Percentiles rank a stretch among this genome's conserved stretches.
Conservation (phyloP, 2,113 vertebrate genomes). For the Oenanthe melanoleuca region DNA sequence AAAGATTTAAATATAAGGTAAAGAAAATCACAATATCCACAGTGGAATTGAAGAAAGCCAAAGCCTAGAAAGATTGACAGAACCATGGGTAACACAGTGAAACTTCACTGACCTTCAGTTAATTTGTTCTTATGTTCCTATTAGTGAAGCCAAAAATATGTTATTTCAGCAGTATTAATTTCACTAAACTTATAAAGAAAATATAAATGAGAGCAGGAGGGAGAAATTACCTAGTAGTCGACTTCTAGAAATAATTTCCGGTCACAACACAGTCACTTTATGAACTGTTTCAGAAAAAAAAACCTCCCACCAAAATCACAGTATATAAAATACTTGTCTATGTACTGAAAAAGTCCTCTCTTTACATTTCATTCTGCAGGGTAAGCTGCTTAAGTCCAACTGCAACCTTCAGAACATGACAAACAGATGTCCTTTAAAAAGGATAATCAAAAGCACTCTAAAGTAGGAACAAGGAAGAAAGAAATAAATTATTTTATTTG, state of each 20-base stretch:
- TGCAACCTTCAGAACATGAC: not conserved
- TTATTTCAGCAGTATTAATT: constrained; percentile 20
- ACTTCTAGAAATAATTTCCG: constrained; percentile 59
- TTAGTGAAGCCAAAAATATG: constrained; percentile 4
- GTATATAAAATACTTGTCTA: constrained; percentile 29
- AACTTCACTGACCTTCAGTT: constrained; percentile 9
- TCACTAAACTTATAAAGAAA: constrained; percentile 31
- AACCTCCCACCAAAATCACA: not conserved
- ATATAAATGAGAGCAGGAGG: constrained; percentile 10
- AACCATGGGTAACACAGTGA: not conserved
- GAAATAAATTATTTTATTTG: not conserved
- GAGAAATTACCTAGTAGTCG: not conserved
- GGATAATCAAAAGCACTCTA: not conserved
- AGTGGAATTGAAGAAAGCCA: not conserved
- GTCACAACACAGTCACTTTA: constrained; percentile 35
- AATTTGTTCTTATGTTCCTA: constrained; percentile 44
- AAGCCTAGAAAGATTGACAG: constrained; percentile 9
- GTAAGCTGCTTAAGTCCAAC: not conserved
- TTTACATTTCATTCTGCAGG: constrained; percentile 8
- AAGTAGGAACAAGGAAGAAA: not conserved
- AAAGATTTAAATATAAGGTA: not conserved
- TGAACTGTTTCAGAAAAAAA: constrained; percentile 37
- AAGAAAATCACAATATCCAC: constrained; percentile 8
- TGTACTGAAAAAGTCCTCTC: constrained; percentile 5
- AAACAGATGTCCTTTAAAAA: not conserved